phyloP scores from a whole-genome alignment of 2,113 vertebrate species.

The Scytalopus superciliaris region DNA sequence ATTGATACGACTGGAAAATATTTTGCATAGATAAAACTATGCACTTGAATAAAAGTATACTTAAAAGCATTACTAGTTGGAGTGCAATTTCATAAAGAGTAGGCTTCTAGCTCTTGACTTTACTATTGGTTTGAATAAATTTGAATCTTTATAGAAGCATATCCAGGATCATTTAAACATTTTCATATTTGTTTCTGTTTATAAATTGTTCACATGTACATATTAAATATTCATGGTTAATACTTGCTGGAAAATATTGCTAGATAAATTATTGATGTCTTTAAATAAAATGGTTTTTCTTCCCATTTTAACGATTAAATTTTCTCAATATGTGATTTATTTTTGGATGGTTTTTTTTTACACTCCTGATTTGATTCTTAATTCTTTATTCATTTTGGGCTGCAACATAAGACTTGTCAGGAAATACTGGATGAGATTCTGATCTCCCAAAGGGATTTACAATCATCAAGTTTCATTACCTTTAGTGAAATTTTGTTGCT shows the following conservation, averaged over 20 bases:
- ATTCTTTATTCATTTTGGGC: not conserved
- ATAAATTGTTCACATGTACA: not conserved
- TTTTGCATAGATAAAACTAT: not conserved
- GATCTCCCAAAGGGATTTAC: not conserved
- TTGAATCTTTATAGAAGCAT: not conserved
- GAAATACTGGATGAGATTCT: not conserved
- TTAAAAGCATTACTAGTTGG: not conserved
- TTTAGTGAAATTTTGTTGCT: not conserved
- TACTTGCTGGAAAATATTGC: conserved; percentile 20
- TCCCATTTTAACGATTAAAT: not conserved
- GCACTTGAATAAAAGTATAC: not conserved
- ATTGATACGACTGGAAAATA: not conserved
- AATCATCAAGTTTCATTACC: not conserved
- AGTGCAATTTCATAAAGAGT: not conserved
- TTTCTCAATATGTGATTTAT: not conserved
- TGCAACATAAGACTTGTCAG: not conserved
- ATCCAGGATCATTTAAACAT: not conserved
- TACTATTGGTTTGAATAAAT: not conserved
- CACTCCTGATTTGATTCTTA: not conserved
- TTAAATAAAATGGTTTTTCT: not conserved
- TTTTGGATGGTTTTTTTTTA: not conserved
- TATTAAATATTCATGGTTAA: conserved; percentile 40
- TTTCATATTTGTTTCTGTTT: conserved; percentile 48
- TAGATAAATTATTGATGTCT: conserved; percentile 24
- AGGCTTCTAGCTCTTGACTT: not conserved